Evolutionary conservation across 2,113 vertebrate genomes (phyloP).

Genomic region (Tautogolabrus adspersus): DNA sequence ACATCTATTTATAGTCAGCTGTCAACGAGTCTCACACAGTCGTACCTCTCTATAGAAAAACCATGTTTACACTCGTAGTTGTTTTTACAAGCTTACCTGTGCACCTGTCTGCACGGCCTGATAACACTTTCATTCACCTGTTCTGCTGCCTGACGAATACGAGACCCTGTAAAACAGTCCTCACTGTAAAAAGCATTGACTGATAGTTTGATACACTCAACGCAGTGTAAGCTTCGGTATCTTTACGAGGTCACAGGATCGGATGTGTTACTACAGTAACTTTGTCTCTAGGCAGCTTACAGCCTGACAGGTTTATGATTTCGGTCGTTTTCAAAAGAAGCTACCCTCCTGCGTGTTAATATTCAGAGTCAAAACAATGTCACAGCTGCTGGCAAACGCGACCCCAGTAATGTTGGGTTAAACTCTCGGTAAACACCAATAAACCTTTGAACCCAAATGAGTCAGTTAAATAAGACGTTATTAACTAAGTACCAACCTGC

Average conservation of each 20-base stretch:
- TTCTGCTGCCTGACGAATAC: neutral
- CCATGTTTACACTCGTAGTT: neutral
- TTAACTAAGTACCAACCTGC: conserved; percentile 40
- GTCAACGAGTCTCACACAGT: neutral
- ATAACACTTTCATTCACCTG: neutral
- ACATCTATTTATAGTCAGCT: conserved; percentile 2
- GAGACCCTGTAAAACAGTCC: neutral
- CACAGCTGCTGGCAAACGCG: neutral
- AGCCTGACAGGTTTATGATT: conserved; percentile 19
- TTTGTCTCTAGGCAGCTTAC: conserved; percentile 4
- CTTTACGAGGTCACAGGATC: neutral
- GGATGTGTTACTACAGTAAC: neutral
- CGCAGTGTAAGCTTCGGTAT: too few relatives aligned
- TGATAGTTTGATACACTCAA: neutral
- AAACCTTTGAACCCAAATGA: conserved; percentile 17
- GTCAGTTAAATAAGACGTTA: neutral
- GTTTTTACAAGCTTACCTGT: neutral
- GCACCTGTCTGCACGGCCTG: neutral
- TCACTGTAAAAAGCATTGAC: neutral
- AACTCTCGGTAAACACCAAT: neutral
- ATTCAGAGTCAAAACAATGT: neutral
- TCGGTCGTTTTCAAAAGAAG: neutral
- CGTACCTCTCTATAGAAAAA: neutral
- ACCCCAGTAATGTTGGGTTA: neutral
- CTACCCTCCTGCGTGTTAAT: neutral